A percentile compares a stretch with the other conserved stretches of the same genome.
Evolutionary conservation across 1,140 invertebrate genomes (phyloP).

Genomic region (Chrysomallon squamiferum): DNA sequence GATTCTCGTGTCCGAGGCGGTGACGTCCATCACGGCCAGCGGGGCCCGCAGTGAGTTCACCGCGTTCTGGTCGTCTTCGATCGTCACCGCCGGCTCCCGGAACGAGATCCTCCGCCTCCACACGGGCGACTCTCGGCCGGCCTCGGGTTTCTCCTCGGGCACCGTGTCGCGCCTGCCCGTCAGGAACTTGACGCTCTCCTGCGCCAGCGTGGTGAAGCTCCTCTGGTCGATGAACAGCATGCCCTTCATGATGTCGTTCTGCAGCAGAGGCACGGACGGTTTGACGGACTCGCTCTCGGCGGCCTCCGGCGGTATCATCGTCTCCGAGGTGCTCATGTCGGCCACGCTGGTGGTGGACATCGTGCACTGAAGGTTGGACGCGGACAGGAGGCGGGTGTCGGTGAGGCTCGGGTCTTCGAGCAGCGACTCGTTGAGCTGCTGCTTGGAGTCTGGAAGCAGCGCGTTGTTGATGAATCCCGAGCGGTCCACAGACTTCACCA

Average conservation of each 20-base stretch:
- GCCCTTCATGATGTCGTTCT: conserved; percentile 42
- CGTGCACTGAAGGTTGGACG: background rate
- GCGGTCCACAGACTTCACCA: conserved; percentile 16
- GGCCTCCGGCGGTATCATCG: conserved; percentile 3
- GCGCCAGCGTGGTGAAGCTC: conserved; percentile 57
- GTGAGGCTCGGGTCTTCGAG: background rate
- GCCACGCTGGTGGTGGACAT: conserved; percentile 5
- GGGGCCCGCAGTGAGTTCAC: background rate
- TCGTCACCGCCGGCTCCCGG: background rate
- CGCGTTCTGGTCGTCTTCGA: background rate
- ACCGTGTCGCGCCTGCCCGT: conserved; percentile 15
- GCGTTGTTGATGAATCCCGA: conserved; percentile 53
- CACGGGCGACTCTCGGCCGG: conserved; percentile 42
- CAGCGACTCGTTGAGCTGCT: background rate
- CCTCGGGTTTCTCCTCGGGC: conserved; percentile 2
- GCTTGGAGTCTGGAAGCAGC: conserved; percentile 35
- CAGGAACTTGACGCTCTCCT: conserved; percentile 46
- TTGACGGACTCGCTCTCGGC: conserved; percentile 9
- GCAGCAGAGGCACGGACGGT: conserved; percentile 28
- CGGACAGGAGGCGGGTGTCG: conserved; percentile 5
- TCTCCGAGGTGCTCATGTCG: background rate
- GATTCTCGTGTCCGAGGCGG: background rate
- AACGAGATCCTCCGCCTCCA: conserved; percentile 46
- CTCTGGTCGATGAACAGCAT: conserved; percentile 58
- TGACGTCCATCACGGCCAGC: background rate